A percentile compares a stretch with the other conserved stretches of the same genome.
Conservation (phyloP, 2,797 vertebrate genomes). For the Alectoris magna region DNA sequence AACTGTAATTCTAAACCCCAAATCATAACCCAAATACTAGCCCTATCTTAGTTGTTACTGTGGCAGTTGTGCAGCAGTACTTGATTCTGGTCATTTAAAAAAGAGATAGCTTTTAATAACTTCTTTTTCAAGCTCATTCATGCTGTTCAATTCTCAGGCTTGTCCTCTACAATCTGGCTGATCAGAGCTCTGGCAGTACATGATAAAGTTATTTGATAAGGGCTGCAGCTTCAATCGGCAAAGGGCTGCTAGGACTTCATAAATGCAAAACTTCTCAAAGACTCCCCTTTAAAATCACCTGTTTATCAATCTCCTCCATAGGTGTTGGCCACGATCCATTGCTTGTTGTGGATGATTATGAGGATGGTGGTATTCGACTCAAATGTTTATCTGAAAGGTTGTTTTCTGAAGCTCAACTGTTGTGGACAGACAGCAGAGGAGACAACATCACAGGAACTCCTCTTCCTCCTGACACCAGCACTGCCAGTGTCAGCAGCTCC, state of each 20-base stretch:
- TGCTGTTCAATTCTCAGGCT: neutral
- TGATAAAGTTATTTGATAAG: neutral
- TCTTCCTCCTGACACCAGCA: neutral
- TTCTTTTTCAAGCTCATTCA: neutral
- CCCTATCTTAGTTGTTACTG: neutral
- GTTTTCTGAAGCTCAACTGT: neutral
- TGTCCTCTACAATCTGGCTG: neutral
- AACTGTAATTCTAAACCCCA: neutral
- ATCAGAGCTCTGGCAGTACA: neutral
- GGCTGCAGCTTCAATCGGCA: neutral
- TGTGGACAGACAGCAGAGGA: neutral
- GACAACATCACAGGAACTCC: neutral
- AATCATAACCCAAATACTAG: neutral
- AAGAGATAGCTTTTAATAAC: neutral
- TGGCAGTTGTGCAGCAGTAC: neutral
- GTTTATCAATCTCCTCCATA: neutral
- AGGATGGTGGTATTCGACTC: neutral
- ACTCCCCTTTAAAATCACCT: neutral
- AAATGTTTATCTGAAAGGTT: neutral
- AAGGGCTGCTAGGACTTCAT: neutral
- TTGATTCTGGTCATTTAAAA: neutral
- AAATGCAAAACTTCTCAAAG: neutral
- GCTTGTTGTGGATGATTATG: constrained; percentile 1
- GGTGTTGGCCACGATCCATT: neutral
- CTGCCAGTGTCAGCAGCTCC: neutral